Conservation (phyloP, 2,797 vertebrate genomes). For the Myiotriccus ornatus region DNA sequence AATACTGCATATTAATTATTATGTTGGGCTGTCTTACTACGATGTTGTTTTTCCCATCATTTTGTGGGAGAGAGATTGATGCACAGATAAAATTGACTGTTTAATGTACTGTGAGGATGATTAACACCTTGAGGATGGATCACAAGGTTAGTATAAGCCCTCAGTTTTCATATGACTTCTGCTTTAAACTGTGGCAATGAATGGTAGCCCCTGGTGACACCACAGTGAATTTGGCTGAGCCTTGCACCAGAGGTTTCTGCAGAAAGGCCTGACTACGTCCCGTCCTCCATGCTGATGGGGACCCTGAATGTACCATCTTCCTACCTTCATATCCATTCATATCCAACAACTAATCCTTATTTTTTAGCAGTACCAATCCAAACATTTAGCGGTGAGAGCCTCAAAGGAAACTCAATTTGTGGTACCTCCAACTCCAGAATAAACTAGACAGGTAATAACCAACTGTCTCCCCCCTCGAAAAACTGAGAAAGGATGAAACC, state of each 20-base stretch:
- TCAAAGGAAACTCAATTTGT: not conserved
- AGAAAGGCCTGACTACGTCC: not conserved
- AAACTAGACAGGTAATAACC: not conserved
- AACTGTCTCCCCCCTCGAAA: not conserved
- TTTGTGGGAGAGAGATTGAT: conserved; percentile 60
- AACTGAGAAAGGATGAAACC: not conserved
- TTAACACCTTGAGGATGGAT: conserved; percentile 36
- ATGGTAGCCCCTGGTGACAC: not conserved
- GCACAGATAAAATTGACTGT: conserved; percentile 42
- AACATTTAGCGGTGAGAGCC: not conserved
- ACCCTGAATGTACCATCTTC: not conserved
- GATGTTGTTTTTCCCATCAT: conserved; percentile 58
- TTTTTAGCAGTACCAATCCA: not conserved
- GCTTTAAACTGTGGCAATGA: not conserved
- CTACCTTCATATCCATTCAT: not conserved
- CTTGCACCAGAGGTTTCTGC: not conserved
- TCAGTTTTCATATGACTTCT: not conserved
- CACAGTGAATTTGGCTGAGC: not conserved
- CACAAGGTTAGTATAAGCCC: not conserved
- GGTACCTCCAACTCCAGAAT: not conserved
- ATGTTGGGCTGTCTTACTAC: conserved; percentile 30
- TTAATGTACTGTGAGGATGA: conserved; percentile 46
- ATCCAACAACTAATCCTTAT: not conserved
- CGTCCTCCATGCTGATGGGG: not conserved
- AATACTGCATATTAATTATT: conserved; percentile 70